Conservation (phyloP, 1,140 invertebrate species). For the Drosophila cardini region DNA sequence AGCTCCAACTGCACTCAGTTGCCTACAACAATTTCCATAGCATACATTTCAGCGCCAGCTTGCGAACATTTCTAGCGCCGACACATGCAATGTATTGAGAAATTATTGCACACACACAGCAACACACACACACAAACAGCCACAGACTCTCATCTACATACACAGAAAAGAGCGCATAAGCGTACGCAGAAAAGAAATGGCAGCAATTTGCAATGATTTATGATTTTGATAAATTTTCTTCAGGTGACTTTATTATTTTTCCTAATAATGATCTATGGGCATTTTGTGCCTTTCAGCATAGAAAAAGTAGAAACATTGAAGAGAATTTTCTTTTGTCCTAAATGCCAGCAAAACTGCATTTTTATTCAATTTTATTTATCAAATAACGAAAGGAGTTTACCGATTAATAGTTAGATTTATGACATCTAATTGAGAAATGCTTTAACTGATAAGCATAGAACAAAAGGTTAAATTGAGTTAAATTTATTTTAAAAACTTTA, state of each 20-base stretch:
- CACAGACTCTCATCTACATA: not conserved
- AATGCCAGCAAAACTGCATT: too few species aligned
- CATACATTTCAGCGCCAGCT: conserved; percentile 47
- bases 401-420: not conserved
- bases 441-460: too few species aligned
- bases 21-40: conserved; percentile 21
- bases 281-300: conserved; percentile 4
- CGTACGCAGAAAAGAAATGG: conserved; percentile 58
- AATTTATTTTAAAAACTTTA: too few species aligned
- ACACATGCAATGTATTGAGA: conserved; percentile 54
- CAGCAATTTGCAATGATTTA: conserved; percentile 77
- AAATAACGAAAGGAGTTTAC: too few species aligned
- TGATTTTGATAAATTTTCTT: conserved; percentile 81
- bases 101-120: conserved; percentile 51
- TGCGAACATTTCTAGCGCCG: conserved; percentile 52
- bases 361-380: too few species aligned
- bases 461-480: too few species aligned
- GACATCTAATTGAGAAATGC: too few species aligned
- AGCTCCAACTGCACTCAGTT: not conserved
- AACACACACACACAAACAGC: not conserved
- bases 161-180: conserved; percentile 10
- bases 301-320: not conserved
- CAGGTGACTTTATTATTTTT: conserved; percentile 79
- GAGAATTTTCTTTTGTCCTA: not conserved
- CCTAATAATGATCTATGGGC: conserved; percentile 75